These are phyloP conservation scores for Spilogale gracilis DNA, from an alignment of 2,113 vertebrate genomes.

Conservation along the genomic window DNA sequence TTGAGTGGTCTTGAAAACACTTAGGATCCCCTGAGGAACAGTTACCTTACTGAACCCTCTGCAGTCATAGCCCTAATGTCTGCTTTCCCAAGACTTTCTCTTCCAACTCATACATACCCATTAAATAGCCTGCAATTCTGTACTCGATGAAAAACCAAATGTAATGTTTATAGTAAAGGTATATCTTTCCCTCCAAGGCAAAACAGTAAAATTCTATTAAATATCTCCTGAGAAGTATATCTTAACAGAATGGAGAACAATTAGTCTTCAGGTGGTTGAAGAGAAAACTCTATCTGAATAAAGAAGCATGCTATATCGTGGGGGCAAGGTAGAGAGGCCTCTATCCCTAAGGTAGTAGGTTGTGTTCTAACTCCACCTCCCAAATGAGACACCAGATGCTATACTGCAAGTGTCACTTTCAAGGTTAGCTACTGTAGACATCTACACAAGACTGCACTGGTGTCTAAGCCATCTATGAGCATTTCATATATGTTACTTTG, in stretches of 20 bases:
- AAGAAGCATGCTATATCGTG: neutral
- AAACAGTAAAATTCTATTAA: neutral
- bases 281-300: neutral
- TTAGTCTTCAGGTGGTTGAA: neutral
- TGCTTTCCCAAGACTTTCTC: neutral
- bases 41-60: neutral
- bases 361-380: neutral
- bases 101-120: neutral
- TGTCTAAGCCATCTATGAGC: neutral
- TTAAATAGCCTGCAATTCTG: neutral
- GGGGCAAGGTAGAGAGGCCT: neutral
- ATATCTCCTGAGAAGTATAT: neutral
- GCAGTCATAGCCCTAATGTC: neutral
- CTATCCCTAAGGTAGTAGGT: neutral
- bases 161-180: neutral
- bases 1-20: neutral
- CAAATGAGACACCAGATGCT: neutral
- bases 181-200: neutral
- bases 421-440: neutral
- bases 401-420: neutral
- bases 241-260: conserved; percentile 4
- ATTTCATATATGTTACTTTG: neutral
- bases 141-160: neutral
- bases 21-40: neutral
- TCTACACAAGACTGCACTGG: neutral